Base-by-base conservation (phyloP, 2,113 vertebrate genomes). In the Chaetorhynchus papuensis region DNA sequence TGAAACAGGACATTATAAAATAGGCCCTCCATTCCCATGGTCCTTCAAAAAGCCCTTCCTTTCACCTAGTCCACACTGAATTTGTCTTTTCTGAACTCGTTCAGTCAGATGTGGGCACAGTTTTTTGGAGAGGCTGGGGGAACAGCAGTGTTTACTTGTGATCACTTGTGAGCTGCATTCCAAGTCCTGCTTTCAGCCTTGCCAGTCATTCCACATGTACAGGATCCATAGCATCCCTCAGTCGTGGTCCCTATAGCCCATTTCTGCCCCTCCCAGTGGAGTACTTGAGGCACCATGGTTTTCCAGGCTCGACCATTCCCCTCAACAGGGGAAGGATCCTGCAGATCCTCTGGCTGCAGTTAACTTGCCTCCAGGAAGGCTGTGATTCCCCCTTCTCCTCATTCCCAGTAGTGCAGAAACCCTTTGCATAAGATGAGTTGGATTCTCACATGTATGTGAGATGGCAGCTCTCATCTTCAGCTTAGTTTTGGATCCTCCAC, bases 1-100 rank as follows among this genome's bases (percentile, higher is more conserved):
- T 74, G 90, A 96, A 97, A 96, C 60, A 80, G 68, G 83, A 74
- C 59, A 41, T 94, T 76, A 54, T 86, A 94, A 93, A 90, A 90
- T 78, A 83, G 45, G 54, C 19, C 56, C 33, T 75, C 35, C 69
- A 63, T 60, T 80, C n/a, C 42, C 24, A 22, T 92, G 59, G 44
- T 81, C 54, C 20, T 86, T 92, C 83, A 83, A 44, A 83, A 92
- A 76, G 15, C 28, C 75, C 45, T 82, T 94, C 44, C 26, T 94
- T 88, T 94, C 45, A 65, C 54, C 26, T 68, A 79, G 21, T 45
- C 66, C 26, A 12, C 23, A 6, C 12, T 19, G n/a, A 72, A 37
- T 50, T 71, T 72, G 15, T 30, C 45, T 69, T 64, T 82, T 79
- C 61, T 53, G 44, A 85, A 42, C 41, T 76, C 2, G 0, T 15